Evolutionary conservation across 2,797 vertebrate genomes (phyloP).

Genomic region (Clarias fuscus): DNA sequence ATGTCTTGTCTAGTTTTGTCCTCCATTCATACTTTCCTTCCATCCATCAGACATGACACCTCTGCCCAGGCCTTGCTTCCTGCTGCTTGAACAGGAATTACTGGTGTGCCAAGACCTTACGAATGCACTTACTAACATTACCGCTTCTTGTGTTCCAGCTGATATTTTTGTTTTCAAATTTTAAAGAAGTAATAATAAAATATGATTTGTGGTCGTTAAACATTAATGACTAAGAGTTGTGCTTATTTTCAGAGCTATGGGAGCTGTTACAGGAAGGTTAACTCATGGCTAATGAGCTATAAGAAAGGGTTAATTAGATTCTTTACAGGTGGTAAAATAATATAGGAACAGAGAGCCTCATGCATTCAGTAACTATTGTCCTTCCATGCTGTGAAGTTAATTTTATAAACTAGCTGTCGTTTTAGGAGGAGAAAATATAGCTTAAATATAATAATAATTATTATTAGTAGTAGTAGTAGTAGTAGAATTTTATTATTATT

Average conservation of each 20-base stretch:
- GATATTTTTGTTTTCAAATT: not conserved
- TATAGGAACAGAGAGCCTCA: not conserved
- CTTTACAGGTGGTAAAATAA: not conserved
- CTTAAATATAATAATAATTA: not conserved
- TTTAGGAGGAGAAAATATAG: not conserved
- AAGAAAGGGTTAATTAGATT: not conserved
- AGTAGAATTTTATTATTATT: too few relatives aligned
- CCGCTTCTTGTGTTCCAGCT: slow-evolving; percentile 1
- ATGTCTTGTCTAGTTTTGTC: slow-evolving; percentile 23
- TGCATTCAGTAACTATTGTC: not conserved
- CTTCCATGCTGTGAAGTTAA: not conserved
- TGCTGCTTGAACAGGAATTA: slow-evolving; percentile 18
- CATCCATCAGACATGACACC: slow-evolving; percentile 18
- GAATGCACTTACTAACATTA: not conserved
- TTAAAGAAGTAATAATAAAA: not conserved
- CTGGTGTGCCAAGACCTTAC: not conserved
- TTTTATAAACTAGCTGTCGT: not conserved
- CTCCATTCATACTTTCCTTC: slow-evolving; percentile 24
- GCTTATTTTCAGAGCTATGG: not conserved
- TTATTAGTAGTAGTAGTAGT: too few relatives aligned
- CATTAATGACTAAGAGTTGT: not conserved
- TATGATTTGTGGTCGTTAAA: not conserved
- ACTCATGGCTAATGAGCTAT: not conserved
- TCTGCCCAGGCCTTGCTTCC: slow-evolving; percentile 11
- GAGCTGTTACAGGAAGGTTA: not conserved